Evolutionary conservation across 2,113 vertebrate genomes (phyloP).

Genomic region (Notothenia coriiceps): DNA sequence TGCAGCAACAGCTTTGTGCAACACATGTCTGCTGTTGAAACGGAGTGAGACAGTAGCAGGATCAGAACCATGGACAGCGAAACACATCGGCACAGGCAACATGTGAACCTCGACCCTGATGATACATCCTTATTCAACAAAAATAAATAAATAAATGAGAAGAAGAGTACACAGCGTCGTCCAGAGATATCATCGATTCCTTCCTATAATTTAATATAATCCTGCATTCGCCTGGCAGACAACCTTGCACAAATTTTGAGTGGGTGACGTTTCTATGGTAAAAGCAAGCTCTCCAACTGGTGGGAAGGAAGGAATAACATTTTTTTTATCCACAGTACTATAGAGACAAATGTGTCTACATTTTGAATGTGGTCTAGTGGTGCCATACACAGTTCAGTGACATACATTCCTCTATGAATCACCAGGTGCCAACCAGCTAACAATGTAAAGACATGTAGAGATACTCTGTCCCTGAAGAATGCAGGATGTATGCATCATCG

Average conservation of each 20-base stretch:
- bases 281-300: constrained; percentile 62
- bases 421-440: constrained; percentile 11
- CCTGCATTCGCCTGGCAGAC: constrained; percentile 46
- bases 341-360: constrained; percentile 16
- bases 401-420: constrained; percentile 18
- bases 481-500: not conserved
- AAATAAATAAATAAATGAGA: not conserved
- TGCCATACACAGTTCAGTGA: not conserved
- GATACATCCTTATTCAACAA: not conserved
- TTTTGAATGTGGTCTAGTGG: constrained; percentile 2
- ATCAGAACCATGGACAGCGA: constrained; percentile 70
- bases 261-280: constrained; percentile 80
- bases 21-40: constrained; percentile 25
- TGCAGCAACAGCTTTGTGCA: constrained; percentile 13
- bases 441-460: not conserved
- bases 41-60: not conserved
- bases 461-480: not conserved
- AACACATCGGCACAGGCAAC: constrained; percentile 5
- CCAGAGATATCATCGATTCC: not conserved
- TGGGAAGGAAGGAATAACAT: constrained; percentile 31
- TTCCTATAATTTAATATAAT: constrained; percentile 5
- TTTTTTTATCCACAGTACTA: constrained; percentile 2
- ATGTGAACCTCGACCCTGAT: not conserved
- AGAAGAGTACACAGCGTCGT: not conserved
- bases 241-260: constrained; percentile 72